Evolutionary conservation across 2,113 vertebrate genomes (phyloP), one percentile per base, ranked within the genome.

Genomic region (Callorhinus ursinus): DNA sequence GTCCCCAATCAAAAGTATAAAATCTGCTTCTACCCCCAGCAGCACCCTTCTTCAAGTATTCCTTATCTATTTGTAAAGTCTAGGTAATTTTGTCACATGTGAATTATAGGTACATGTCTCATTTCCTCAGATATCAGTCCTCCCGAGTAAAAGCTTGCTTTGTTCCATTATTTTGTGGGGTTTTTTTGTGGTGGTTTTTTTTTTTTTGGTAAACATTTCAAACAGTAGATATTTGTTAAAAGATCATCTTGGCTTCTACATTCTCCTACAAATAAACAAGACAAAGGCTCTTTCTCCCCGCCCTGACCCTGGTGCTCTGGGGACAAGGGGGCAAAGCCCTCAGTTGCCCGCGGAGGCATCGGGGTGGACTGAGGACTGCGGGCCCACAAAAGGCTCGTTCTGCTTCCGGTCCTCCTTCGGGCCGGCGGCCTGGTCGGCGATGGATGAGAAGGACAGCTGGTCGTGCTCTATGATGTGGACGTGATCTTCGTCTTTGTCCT

Each of bases 371-470:
- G 97, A 77, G 7, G 98, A 97, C 1, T 98, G 98, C 24, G 99
- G 98, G 5, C 98, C 97, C 63, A 99, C 98, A 57, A 99, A 99
- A 2, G 98, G 98, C 91, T 99, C 99, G 0, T 98, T 97, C 33
- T 98, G 98, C 97, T 99, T 99, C 97, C 98, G 98, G 36, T 99
- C 99, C 15, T 99, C 99, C 15, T 98, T 98, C 79, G 98, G 96
- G 33, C 99, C 98, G 0, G 99, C 88, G 1, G 98, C 97, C 59
- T 99, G 98, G 96, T 99, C 99, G 4, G 99, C 98, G 97, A 99
- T 99, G 0, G 99, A 99, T 53, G 99, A 99, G 98, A 99, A 99
- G 90, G 99, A 99, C 77, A 99, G 99, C 90, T 99, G 99, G 97
- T 99, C 99, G 0, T 99, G 99, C 83, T 99, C 99, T 96, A 99